Evolutionary conservation across 2,797 vertebrate species (phyloP), one percentile per base, ranked within the genome.

Genomic region (Cuniculus paca): DNA sequence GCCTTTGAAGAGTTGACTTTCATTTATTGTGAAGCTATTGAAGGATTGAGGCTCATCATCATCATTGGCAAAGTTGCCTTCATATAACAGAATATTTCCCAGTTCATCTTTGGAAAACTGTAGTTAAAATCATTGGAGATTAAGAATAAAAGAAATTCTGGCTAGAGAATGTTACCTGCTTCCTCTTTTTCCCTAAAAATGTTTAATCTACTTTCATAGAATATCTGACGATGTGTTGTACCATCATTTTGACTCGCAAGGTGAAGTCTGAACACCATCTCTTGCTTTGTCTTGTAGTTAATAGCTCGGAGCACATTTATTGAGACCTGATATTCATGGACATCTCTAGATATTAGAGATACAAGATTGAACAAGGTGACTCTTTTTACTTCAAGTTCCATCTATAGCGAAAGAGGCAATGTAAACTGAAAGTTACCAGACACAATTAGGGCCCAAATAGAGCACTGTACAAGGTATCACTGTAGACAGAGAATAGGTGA

Each of bases 171-270:
- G 7, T 28, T 48, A 24, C 2, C 17, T 11, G 1, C 26, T 83
- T 82, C 5, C 54, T 65, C 58, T 61, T 45, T 16, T 20, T 17
- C 0, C 3, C 70, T 16, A 45, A 1, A 78, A 79, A 63, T 78
- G 19, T 65, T 31, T 78, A 45, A 65, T 58, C 6, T 90, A n/a
- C 86, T 94, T 85, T 83, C 6, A n/a, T 11, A 93, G 90, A 93
- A 74, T 58, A 78, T 28, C 83, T 88, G 28, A 77, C n/a, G 78
- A 20, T 6, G 6, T 10, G 0, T 42, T 10, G 0, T 42, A 2
- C 11, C 45, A 72, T 80, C 17, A 58, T 54, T 80, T 54, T 65
- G 0, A 2, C 14, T 52, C 61, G 1, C 13, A 79, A n/a, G 2
- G 61, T 60, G 22, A 58, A 50, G 12, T 91, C 20, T 81, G 24